Conservation (phyloP, 2,797 vertebrate species). For the Anolis apletophallus region DNA sequence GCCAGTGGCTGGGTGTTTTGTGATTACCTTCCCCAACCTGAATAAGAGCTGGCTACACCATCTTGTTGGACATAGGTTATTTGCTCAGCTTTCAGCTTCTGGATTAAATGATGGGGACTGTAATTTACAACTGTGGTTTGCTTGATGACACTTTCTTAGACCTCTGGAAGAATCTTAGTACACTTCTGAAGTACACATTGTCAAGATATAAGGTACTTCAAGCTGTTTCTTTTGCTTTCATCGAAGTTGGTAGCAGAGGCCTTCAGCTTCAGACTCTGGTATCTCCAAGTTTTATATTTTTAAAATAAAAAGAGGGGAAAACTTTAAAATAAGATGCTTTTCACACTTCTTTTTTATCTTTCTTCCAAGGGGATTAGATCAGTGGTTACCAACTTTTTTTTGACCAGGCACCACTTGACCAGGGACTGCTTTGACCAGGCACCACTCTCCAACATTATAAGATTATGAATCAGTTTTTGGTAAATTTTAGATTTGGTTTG, state of each 20-base stretch:
- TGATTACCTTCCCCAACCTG: background rate
- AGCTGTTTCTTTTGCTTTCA: background rate
- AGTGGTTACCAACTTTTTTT: too few species aligned
- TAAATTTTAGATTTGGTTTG: too few species aligned
- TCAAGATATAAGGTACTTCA: background rate
- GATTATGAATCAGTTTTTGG: too few species aligned
- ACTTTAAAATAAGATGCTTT: too few species aligned
- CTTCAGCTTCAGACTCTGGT: background rate
- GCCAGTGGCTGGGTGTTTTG: background rate
- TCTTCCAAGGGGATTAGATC: too few species aligned
- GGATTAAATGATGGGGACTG: background rate
- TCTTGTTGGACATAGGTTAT: background rate
- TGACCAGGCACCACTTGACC: too few species aligned
- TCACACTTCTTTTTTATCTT: too few species aligned
- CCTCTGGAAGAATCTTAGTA: too few species aligned
- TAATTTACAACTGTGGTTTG: background rate
- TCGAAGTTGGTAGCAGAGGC: background rate
- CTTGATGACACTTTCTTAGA: background rate
- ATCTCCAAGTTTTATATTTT: background rate
- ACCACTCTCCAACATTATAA: too few species aligned
- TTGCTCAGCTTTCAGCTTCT: too few species aligned
- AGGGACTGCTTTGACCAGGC: too few species aligned
- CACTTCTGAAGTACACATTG: background rate
- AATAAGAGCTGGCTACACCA: background rate
- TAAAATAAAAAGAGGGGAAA: background rate